phyloP scores from a whole-genome alignment of 2,113 vertebrate genomes.

The Serinus canaria region DNA sequence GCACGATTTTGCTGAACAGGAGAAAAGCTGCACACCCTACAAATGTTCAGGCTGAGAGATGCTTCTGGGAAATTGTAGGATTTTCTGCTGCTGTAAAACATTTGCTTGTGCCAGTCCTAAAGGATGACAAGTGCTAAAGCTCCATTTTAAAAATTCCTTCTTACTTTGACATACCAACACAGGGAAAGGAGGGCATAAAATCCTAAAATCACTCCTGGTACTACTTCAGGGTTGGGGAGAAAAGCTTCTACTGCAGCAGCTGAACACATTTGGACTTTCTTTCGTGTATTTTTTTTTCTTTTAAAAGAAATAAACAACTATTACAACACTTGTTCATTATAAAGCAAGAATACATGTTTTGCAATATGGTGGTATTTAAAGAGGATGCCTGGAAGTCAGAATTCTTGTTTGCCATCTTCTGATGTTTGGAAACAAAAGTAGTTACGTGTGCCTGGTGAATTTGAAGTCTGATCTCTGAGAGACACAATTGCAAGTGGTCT shows the following conservation, averaged over 20 bases:
- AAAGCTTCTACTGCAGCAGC: not conserved
- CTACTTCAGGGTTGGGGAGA: not conserved
- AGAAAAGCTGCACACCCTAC: not conserved
- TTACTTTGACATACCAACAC: not conserved
- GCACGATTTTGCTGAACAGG: not conserved
- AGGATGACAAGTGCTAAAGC: not conserved
- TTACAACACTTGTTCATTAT: not conserved
- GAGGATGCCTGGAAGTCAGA: not conserved
- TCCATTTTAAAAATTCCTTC: not conserved
- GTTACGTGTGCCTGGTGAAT: not conserved
- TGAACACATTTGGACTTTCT: not conserved
- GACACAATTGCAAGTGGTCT: not conserved
- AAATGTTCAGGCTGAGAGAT: not conserved
- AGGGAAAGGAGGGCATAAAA: not conserved
- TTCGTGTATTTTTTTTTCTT: not conserved
- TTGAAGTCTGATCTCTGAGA: slow-evolving; percentile 18
- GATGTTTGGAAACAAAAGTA: not conserved
- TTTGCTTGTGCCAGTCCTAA: not conserved
- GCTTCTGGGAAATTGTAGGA: not conserved
- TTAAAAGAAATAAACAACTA: not conserved
- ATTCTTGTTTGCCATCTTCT: not conserved
- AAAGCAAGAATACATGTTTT: not conserved
- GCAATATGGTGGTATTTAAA: not conserved
- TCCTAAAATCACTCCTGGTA: not conserved
- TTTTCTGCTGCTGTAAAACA: not conserved